Base-by-base conservation (phyloP, 53 echinoderm and acorn worm genomes). In the Hippasteria phrygiana region DNA sequence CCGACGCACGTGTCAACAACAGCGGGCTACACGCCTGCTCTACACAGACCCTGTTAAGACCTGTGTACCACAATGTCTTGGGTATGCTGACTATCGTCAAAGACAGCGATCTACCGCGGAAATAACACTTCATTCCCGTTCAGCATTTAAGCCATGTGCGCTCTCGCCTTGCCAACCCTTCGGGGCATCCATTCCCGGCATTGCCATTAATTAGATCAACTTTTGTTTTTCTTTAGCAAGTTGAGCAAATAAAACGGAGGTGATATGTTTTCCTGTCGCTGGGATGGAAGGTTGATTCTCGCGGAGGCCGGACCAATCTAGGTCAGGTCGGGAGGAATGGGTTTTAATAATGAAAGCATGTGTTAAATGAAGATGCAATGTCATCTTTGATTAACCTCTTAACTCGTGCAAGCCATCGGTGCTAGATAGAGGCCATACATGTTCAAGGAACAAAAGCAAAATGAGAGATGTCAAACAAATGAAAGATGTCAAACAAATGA, bases 141-240 rank as follows among this genome's bases (percentile, higher is more conserved):
- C 42, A 22, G 22, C 37, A 39, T 73, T 26, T 39, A 26, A 24
- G 39, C 59, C 10, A 16, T 20, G 42, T 40, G 40, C 24, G 42
- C 42, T 71, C 46, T 1, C 41, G n/a, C n/a, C n/a, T n/a, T n/a
- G n/a, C 37, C 1, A 38, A 36, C 22, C 40, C 40, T 42, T 40
- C 45, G 17, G 4, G 73, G 73, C 73, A 26, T 73, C 73, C 20
- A 43, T 73, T 41, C 41, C 5, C 1, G 46, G 14, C 33, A 50
- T 75, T 48, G 20, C 75, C 31, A 26, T 46, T 75, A 75, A 75
- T 75, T 50, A 33, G 29, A 75, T 75, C 33, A 75, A 28, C 46
- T 28, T 31, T 50, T 75, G 47, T 50, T 75, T 75, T 51, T 29
- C 75, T 39, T 50, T 26, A 75, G 75, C 48, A 18, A 26, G 3